phyloP scores from a whole-genome alignment of 2,113 vertebrate species.

The Eurystomus gularis region DNA sequence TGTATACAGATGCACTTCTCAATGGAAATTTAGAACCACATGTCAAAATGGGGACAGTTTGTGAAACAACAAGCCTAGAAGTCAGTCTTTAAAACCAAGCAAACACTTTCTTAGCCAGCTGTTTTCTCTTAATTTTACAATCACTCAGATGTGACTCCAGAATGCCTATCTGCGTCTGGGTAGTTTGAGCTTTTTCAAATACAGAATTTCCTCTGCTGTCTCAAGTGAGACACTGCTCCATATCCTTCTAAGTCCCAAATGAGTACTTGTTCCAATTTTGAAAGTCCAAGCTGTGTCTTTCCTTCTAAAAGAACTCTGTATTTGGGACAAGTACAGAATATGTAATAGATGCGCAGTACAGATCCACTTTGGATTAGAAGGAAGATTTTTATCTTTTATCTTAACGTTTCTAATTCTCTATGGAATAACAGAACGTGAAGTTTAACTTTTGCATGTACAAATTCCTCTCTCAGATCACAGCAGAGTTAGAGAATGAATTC shows the following conservation, averaged over 20 bases:
- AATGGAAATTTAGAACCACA: not conserved
- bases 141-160: not conserved
- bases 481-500: not conserved
- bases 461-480: not conserved
- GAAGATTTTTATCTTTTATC: slow-evolving; percentile 1
- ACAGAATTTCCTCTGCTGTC: not conserved
- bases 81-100: not conserved
- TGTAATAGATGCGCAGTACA: not conserved
- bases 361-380: not conserved
- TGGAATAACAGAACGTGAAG: not conserved
- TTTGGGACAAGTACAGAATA: slow-evolving; percentile 21
- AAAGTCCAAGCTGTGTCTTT: not conserved
- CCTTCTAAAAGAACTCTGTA: not conserved
- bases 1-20: not conserved
- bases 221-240: not conserved
- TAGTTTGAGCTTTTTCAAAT: not conserved
- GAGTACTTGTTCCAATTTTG: slow-evolving; percentile 8
- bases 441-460: not conserved
- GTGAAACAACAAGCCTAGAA: not conserved
- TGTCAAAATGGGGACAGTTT: not conserved
- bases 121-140: not conserved
- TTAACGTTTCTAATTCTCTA: not conserved
- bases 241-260: not conserved
- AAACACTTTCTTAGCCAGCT: not conserved
- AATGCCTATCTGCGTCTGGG: not conserved